phyloP scores from a whole-genome alignment of 2,888 invertebrate species.

The Griposia aprilina region DNA sequence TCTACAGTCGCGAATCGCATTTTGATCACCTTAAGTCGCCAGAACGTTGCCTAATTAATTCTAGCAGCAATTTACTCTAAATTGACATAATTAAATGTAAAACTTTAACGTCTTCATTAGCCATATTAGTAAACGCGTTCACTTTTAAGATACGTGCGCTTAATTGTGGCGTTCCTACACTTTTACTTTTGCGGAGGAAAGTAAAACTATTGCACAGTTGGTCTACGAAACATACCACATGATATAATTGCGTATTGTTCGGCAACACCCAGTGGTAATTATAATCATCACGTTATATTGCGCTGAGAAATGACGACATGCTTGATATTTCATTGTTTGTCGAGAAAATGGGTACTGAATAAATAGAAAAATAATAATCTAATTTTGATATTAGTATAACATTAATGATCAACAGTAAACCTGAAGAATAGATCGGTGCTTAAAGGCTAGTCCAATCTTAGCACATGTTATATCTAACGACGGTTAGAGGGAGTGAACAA shows the following conservation, averaged over 20 bases:
- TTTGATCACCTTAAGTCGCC: not conserved
- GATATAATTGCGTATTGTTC: constrained; percentile 60
- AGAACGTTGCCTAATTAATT: not conserved
- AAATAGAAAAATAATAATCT: not conserved
- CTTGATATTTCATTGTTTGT: constrained; percentile 26
- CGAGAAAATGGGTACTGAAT: not conserved
- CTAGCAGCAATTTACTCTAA: not conserved
- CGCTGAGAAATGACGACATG: constrained; percentile 22
- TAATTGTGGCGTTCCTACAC: constrained; percentile 50
- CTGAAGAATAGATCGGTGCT: not conserved
- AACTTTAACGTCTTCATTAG: constrained; percentile 39
- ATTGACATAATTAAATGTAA: constrained; percentile 2
- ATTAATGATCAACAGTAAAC: not conserved
- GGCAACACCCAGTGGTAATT: constrained; percentile 38
- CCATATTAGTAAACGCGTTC: constrained; percentile 54
- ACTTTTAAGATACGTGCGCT: constrained; percentile 59
- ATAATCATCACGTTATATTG: constrained; percentile 18
- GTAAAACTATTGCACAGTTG: constrained; percentile 56
- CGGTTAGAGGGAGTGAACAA: not conserved
- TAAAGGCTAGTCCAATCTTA: not conserved
- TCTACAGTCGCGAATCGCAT: too few species aligned
- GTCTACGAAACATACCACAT: constrained; percentile 43
- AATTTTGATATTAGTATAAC: not conserved
- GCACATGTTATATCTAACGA: not conserved
- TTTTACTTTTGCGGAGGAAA: constrained; percentile 72